A percentile compares a stretch with the other conserved stretches of the same genome.
These are phyloP conservation scores for Falco peregrinus DNA, from an alignment of 2,797 vertebrate genomes.

Conservation along the genomic window DNA sequence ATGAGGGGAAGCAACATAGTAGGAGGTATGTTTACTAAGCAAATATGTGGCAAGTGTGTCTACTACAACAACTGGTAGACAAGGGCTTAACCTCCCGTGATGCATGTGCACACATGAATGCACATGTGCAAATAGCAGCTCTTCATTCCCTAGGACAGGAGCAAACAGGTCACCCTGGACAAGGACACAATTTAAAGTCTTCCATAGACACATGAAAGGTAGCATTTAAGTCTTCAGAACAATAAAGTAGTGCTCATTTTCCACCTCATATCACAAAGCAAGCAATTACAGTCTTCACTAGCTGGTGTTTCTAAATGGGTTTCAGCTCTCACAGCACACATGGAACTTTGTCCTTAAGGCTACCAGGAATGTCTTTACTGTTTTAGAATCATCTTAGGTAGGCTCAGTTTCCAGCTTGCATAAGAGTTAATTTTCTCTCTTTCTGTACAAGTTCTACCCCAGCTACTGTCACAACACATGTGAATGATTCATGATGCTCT, in stretches of 20 bases:
- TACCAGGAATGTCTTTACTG: background rate
- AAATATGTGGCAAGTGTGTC: background rate
- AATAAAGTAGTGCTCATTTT: background rate
- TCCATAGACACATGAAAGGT: background rate
- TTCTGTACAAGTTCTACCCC: background rate
- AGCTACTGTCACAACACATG: background rate
- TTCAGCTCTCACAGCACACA: background rate
- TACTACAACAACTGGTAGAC: background rate
- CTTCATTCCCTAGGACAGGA: background rate
- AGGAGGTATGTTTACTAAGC: background rate
- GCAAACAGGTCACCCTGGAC: background rate
- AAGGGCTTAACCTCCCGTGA: background rate
- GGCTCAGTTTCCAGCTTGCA: background rate
- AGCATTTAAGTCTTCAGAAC: background rate
- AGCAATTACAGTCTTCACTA: background rate
- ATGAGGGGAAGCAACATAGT: background rate
- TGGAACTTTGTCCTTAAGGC: background rate
- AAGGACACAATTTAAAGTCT: background rate
- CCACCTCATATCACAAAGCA: background rate
- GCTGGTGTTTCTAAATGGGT: background rate
- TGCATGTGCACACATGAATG: background rate
- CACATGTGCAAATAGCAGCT: background rate
- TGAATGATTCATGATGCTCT: background rate
- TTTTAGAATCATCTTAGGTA: background rate
- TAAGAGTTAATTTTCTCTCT: background rate